phyloP scores from a whole-genome alignment of 2,888 invertebrate genomes.

The Nomada ruficornis region DNA sequence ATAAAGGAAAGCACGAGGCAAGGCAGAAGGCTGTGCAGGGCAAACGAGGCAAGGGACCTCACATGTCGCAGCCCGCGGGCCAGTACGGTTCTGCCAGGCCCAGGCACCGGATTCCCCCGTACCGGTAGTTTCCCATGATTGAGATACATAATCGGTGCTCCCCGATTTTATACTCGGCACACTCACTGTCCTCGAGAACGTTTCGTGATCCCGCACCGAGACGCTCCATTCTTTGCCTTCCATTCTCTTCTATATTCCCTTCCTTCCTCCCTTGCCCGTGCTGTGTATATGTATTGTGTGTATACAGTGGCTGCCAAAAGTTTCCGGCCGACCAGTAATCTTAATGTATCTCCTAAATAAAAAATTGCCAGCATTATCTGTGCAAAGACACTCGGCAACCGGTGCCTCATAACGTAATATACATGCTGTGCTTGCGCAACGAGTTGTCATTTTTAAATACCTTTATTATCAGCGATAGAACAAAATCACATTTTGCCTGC shows the following conservation, averaged over 20 bases:
- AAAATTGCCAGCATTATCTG: no score
- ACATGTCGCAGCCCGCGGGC: slow-evolving; percentile 79
- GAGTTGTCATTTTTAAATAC: no score
- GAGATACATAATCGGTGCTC: slow-evolving; percentile 78
- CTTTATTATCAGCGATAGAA: no score
- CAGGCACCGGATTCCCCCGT: slow-evolving; percentile 74
- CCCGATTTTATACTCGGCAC: slow-evolving; percentile 59
- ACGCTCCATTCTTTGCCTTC: slow-evolving; percentile 15
- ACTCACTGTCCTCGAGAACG: slow-evolving; percentile 25
- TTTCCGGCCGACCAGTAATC: no score
- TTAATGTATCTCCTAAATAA: no score
- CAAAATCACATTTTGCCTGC: no score
- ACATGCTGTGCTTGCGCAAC: no score
- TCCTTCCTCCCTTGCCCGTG: not conserved
- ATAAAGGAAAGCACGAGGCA: slow-evolving; percentile 18
- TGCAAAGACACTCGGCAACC: no score
- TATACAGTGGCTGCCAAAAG: no score
- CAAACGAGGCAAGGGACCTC: slow-evolving; percentile 71
- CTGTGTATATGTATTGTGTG: not conserved
- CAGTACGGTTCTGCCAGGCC: slow-evolving; percentile 70
- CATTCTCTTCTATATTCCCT: not conserved
- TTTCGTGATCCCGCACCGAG: slow-evolving; percentile 18
- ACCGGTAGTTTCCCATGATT: slow-evolving; percentile 81
- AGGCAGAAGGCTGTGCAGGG: slow-evolving; percentile 16
- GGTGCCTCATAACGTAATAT: no score